These are phyloP conservation scores for Otolemur garnettii DNA, from an alignment of 2,113 vertebrate species.

Conservation along the genomic window DNA sequence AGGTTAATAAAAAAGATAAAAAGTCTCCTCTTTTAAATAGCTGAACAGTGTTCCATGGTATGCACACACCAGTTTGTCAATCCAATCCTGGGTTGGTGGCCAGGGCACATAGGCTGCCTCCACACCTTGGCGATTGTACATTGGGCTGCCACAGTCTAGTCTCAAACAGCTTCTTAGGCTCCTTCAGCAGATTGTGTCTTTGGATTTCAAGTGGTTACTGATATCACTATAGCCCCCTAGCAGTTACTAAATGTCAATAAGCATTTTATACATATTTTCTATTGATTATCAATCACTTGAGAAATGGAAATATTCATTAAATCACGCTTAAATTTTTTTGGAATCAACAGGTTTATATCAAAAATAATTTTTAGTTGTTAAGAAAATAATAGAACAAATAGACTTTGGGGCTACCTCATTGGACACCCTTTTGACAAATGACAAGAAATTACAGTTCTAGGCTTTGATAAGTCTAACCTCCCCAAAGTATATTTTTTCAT, in stretches of 20 bases:
- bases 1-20: too few species aligned
- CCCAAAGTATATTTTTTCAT: not conserved
- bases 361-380: not conserved
- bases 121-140: too few species aligned
- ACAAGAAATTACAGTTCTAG: not conserved
- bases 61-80: too few species aligned
- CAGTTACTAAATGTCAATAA: not conserved
- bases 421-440: not conserved
- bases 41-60: too few species aligned
- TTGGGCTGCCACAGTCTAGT: not conserved
- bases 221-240: not conserved
- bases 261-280: not conserved
- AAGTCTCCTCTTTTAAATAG: too few species aligned
- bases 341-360: not conserved
- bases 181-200: not conserved
- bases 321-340: not conserved
- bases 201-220: not conserved
- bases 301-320: slow-evolving; percentile 8
- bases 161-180: not conserved
- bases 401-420: not conserved
- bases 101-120: too few species aligned
- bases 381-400: slow-evolving; percentile 5
- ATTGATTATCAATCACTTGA: slow-evolving; percentile 25
- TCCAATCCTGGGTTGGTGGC: too few species aligned
- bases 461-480: not conserved